Percentiles rank a stretch among this genome's conserved stretches.
Conservation (phyloP, 53 echinoderm and acorn worm genomes). For the Astropecten irregularis region DNA sequence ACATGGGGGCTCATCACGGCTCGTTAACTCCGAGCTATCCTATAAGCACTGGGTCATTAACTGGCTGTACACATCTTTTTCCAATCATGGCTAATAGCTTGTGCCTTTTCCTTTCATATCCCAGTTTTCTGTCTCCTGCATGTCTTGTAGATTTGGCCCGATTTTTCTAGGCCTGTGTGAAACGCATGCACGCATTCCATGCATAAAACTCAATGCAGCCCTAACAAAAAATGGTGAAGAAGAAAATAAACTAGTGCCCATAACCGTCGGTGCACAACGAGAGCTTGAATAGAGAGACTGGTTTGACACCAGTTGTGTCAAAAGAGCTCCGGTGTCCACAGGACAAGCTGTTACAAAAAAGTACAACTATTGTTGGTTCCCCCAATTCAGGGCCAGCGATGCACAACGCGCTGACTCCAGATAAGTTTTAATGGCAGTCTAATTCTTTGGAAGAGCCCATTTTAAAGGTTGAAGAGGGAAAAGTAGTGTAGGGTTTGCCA, state of each 20-base stretch:
- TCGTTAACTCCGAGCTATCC: constrained; percentile 6
- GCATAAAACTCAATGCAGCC: too few relatives aligned
- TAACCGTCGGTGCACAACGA: not conserved
- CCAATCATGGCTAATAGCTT: constrained; percentile 9
- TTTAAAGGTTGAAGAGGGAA: not conserved
- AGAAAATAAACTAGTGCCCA: too few relatives aligned
- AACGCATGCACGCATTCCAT: too few relatives aligned
- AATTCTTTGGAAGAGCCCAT: not conserved
- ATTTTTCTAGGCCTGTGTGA: too few relatives aligned
- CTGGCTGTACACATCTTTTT: not conserved
- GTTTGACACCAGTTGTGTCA: constrained; percentile 21
- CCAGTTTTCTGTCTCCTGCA: not conserved
- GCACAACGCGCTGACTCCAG: not conserved
- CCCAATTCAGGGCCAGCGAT: constrained; percentile 1
- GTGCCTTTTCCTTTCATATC: not conserved
- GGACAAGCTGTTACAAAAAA: constrained; percentile 38
- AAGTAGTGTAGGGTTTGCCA: too few relatives aligned
- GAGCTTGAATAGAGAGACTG: too few relatives aligned
- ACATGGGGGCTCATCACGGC: not conserved
- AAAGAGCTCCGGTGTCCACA: too few relatives aligned
- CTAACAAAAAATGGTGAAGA: too few relatives aligned
- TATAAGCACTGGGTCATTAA: not conserved
- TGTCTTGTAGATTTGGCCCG: too few relatives aligned
- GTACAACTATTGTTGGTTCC: constrained; percentile 28
- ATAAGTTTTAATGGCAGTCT: constrained; percentile 38